Percentiles rank a stretch among this genome's conserved stretches.
phyloP scores from a whole-genome alignment of 2,113 vertebrate species.

The Phaethon lepturus region DNA sequence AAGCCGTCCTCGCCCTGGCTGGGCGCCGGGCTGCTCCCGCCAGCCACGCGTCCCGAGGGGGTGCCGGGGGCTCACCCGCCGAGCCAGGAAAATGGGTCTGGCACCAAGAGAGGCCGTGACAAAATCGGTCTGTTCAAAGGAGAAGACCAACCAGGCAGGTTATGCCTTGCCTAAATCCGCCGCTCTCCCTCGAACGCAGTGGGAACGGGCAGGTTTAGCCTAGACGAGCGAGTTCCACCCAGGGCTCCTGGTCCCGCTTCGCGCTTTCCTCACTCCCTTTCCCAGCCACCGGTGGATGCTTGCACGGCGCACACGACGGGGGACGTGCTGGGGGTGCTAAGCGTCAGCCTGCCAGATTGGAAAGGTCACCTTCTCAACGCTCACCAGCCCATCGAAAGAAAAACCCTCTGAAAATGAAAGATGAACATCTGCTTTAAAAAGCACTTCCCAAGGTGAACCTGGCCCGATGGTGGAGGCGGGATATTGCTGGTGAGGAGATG shows the following conservation, averaged over 20 bases:
- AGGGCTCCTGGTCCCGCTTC: neutral
- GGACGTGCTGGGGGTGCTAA: neutral
- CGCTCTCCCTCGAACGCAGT: neutral
- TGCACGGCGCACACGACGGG: rapidly evolving
- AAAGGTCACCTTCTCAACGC: neutral
- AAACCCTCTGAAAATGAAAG: neutral
- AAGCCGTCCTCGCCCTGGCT: neutral
- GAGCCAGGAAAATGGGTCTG: neutral
- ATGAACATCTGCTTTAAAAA: neutral
- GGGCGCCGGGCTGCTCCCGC: neutral
- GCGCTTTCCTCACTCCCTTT: neutral
- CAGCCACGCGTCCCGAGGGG: rapidly evolving
- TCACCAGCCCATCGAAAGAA: neutral
- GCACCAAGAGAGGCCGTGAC: neutral
- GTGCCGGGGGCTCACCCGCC: rapidly evolving
- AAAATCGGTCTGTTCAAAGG: neutral
- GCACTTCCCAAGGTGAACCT: neutral
- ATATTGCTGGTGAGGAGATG: neutral
- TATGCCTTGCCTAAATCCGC: neutral
- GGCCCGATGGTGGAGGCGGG: rapidly evolving
- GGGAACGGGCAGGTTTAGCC: neutral
- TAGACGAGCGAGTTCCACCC: neutral
- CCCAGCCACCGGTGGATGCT: neutral
- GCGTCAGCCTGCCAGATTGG: neutral
- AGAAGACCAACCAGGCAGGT: neutral